phyloP scores from a whole-genome alignment of 1,140 invertebrate species.

The Protaetia brevitarsis region DNA sequence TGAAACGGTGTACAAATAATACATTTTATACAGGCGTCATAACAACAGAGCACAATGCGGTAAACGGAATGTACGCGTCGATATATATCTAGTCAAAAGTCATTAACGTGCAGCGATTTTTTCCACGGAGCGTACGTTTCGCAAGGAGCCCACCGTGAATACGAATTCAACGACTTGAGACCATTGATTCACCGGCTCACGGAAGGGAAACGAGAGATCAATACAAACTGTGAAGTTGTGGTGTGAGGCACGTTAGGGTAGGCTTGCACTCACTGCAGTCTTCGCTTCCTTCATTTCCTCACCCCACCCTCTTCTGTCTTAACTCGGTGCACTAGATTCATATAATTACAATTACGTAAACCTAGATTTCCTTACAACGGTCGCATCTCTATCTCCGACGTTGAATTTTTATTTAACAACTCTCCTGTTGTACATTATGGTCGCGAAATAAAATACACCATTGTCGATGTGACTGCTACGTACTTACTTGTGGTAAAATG shows the following conservation, averaged over 20 bases:
- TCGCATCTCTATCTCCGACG: slow-evolving; percentile 9
- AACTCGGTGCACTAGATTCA: slow-evolving; percentile 31
- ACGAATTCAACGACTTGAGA: slow-evolving; percentile 37
- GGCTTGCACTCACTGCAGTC: slow-evolving; percentile 35
- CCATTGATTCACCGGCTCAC: slow-evolving; percentile 39
- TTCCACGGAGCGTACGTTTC: slow-evolving; percentile 4
- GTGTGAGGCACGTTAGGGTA: slow-evolving; percentile 42
- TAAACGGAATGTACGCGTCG: slow-evolving; percentile 3
- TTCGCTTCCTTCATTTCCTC: slow-evolving; percentile 35
- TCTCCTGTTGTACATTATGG: no score
- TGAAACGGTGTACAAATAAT: no score
- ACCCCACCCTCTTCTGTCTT: slow-evolving; percentile 27
- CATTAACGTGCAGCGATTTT: slow-evolving; percentile 17
- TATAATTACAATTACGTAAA: slow-evolving; percentile 29
- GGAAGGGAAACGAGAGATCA: slow-evolving; percentile 38
- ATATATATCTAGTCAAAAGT: slow-evolving; percentile 18
- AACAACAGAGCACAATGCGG: slow-evolving; percentile 3
- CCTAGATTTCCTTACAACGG: slow-evolving; percentile 21
- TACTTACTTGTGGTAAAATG: no score
- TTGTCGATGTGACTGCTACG: no score
- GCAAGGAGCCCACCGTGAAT: slow-evolving; percentile 24
- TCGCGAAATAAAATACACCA: no score
- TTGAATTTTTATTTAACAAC: no score
- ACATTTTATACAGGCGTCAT: no score
- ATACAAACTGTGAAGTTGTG: slow-evolving; percentile 37